A percentile compares a stretch with the other conserved stretches of the same genome.
phyloP scores from a whole-genome alignment of 2,113 vertebrate genomes.

The cat (Felis catus) region F.catus_Fca126_mat1.0 CM031420.1:47281001-47281500 shows the following conservation, averaged over 20 bases:
- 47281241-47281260: neutral
- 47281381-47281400: neutral
- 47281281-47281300: constrained; percentile 30
- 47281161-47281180: neutral
- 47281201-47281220: neutral
- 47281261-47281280: neutral
- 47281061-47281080: neutral
- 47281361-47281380: neutral
- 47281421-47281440: neutral
- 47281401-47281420: neutral
- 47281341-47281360: neutral
- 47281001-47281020: neutral
- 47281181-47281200: neutral
- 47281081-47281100: neutral
- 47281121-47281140: neutral
- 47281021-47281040: neutral
- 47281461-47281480: neutral
- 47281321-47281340: neutral
- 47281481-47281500: neutral
- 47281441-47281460: neutral
- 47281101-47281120: neutral
- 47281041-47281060: neutral
- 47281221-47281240: neutral
- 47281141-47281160: neutral
- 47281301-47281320: neutral